phyloP scores from a whole-genome alignment of 2,113 vertebrate genomes.

The Conger conger region DNA sequence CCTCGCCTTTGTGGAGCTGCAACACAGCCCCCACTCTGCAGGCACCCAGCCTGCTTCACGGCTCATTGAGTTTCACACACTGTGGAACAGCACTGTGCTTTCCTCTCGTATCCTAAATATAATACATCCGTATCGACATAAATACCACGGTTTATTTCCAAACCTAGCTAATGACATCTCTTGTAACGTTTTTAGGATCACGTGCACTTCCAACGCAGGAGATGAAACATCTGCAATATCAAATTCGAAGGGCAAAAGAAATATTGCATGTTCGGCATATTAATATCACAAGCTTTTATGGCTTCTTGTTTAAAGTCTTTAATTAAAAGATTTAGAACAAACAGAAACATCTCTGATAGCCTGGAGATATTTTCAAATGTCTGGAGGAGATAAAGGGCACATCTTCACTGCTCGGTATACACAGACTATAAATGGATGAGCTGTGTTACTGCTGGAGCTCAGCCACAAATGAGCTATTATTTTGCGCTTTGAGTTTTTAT shows the following conservation, averaged over 20 bases:
- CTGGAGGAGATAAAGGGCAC: slow-evolving; percentile 4
- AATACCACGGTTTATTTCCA: neutral
- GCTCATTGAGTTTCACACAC: neutral
- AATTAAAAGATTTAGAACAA: slow-evolving; percentile 6
- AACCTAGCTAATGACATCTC: neutral
- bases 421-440: neutral
- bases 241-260: neutral
- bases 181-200: neutral
- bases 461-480: neutral
- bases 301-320: neutral
- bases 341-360: slow-evolving; percentile 1
- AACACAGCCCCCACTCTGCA: neutral
- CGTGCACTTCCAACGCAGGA: too few relatives aligned
- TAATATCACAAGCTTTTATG: neutral
- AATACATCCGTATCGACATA: neutral
- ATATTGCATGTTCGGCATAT: neutral
- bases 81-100: neutral
- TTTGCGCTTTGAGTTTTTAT: neutral
- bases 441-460: neutral
- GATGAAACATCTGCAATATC: neutral
- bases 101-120: neutral
- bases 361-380: neutral
- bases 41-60: neutral
- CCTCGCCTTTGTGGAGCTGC: neutral
- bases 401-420: neutral